Evolutionary conservation across 1,140 invertebrate genomes (phyloP).

Genomic region (Zaprionus ghesquierei): DNA sequence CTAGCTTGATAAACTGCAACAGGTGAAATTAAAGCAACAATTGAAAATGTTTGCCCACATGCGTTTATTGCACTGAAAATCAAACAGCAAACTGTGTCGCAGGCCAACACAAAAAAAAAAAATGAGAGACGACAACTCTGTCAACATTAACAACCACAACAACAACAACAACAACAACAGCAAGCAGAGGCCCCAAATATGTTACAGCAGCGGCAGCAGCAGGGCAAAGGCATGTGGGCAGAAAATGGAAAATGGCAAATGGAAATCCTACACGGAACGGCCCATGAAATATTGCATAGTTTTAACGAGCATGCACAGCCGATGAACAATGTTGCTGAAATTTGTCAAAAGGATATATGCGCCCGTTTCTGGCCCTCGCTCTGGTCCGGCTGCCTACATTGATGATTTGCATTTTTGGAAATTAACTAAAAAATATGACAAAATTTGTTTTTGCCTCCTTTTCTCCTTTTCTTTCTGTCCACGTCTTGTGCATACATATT

Average conservation of each 20-base stretch:
- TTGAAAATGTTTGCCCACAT: not conserved
- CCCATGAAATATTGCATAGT: slow-evolving; percentile 64
- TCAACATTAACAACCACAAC: slow-evolving; percentile 31
- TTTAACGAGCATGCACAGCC: slow-evolving; percentile 46
- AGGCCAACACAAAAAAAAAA: slow-evolving; percentile 3
- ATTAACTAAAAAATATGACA: slow-evolving; percentile 80
- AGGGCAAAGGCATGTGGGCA: not conserved
- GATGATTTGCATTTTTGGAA: slow-evolving; percentile 78
- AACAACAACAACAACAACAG: not conserved
- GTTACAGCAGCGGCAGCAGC: not conserved
- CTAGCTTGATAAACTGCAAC: not conserved
- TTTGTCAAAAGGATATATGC: slow-evolving; percentile 59
- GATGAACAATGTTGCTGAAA: slow-evolving; percentile 54
- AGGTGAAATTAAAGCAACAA: not conserved
- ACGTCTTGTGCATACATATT: slow-evolving; percentile 41
- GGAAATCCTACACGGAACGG: slow-evolving; percentile 32
- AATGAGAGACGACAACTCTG: slow-evolving; percentile 12
- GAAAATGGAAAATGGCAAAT: slow-evolving; percentile 20
- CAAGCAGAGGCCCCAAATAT: too few relatives aligned
- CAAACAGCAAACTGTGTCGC: slow-evolving; percentile 10
- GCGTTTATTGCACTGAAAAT: not conserved
- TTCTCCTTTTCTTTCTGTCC: not conserved
- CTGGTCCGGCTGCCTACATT: slow-evolving; percentile 26
- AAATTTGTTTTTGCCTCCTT: slow-evolving; percentile 31
- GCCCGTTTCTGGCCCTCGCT: not conserved